Evolutionary conservation across 2,888 invertebrate genomes (phyloP), one percentile per base, ranked within the genome.

Genomic region (Aricia artaxerxes): DNA sequence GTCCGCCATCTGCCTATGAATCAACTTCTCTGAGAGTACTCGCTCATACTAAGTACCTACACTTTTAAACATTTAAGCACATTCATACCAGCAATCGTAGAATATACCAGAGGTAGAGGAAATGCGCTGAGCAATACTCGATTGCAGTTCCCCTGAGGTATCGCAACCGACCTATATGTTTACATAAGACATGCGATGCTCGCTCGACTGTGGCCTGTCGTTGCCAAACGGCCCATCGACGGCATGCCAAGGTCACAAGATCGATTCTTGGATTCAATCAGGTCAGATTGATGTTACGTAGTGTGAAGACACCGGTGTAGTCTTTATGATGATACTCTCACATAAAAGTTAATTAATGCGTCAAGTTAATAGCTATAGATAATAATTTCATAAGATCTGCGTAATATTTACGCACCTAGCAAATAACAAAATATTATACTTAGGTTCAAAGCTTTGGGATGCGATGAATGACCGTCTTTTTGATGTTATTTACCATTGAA

Each of bases 151-250:
- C 69, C 35, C 69, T 35, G 13, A 69, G 69, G 35, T 69, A 38
- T 69, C 69, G 69, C 69, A 69, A 69, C 69, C 78, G 84, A 88
- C 90, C 91, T 84, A 90, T 92, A 88, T 89, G 85, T 53, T 91
- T 91, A 88, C 88, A 85, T 87, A 88, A 91, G 84, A 86, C 90
- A 90, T 90, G 91, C 91, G 87, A 90, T 91, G 90, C 83, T 84
- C 88, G 85, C 84, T 91, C 88, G 84, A 83, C 85, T 91, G 89
- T 88, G 85, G 86, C 86, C 82, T 87, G 78, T 61, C 31, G 76
- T 90, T 90, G 83, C 87, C 88, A 89, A 90, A 89, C 82, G 81
- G 16, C 16, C 57, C 80, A 73, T 75, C 79, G 73, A 35, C 40
- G 53, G 6, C 24, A 78, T 31, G 78, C 35, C 69, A 78, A 69